Conservation (phyloP, 2,113 vertebrate genomes). For the Crotophaga sulcirostris region DNA sequence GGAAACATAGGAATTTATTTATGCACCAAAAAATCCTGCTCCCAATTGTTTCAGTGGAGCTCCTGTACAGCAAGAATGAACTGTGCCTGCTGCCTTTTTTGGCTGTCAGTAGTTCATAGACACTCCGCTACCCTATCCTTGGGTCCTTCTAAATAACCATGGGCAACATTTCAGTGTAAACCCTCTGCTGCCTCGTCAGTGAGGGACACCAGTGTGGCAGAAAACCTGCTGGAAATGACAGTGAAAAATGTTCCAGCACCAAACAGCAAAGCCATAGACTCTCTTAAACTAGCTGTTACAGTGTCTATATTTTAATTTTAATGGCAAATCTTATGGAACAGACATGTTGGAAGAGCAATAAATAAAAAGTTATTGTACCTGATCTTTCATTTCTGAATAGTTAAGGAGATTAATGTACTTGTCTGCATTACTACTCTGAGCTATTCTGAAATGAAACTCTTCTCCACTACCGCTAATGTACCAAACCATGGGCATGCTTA, state of each 20-base stretch:
- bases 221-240: neutral
- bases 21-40: neutral
- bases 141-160: neutral
- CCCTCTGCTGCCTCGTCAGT: neutral
- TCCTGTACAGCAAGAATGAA: neutral
- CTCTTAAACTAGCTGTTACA: conserved; percentile 63
- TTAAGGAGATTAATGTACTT: conserved; percentile 74
- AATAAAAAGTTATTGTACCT: conserved; percentile 68
- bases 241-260: conserved; percentile 34
- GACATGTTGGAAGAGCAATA: conserved; percentile 63
- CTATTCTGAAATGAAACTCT: conserved; percentile 49
- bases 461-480: neutral
- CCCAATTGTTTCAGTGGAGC: neutral
- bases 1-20: neutral
- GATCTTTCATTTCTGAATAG: conserved; percentile 70
- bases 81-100: neutral
- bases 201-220: neutral
- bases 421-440: conserved; percentile 50
- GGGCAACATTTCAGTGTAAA: neutral
- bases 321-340: conserved; percentile 57
- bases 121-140: neutral
- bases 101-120: neutral
- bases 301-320: conserved; percentile 65
- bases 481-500: neutral
- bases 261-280: conserved; percentile 38